A percentile compares a stretch with the other conserved stretches of the same genome.
These are phyloP conservation scores for Patiria pectinifera DNA, from an alignment of 53 echinoderm and acorn worm species.

Conservation along the genomic window DNA sequence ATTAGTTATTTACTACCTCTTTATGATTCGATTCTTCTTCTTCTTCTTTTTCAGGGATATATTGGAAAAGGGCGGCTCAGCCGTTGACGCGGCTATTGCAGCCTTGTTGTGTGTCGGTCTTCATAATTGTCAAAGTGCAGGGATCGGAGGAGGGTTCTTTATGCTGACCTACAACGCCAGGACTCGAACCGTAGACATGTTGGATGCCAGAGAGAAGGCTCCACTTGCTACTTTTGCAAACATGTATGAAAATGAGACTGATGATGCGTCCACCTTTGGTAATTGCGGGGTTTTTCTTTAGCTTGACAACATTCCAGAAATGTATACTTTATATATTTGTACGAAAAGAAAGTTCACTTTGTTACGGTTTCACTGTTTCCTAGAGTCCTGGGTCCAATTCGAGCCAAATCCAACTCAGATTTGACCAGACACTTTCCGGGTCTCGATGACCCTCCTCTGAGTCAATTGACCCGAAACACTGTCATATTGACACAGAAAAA, in stretches of 20 bases:
- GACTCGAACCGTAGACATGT: slow-evolving; percentile 10
- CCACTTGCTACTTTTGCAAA: slow-evolving; percentile 67
- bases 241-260: slow-evolving; percentile 66
- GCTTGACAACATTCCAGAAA: too few species aligned
- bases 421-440: too few species aligned
- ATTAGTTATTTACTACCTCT: too few species aligned
- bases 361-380: too few species aligned
- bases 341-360: too few species aligned
- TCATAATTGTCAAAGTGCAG: slow-evolving; percentile 67
- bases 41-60: slow-evolving; percentile 70
- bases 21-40: too few species aligned
- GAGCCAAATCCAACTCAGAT: too few species aligned
- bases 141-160: slow-evolving; percentile 23
- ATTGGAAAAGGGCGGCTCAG: slow-evolving; percentile 61
- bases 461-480: too few species aligned
- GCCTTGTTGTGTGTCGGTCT: slow-evolving; percentile 83
- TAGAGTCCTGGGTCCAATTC: too few species aligned
- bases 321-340: too few species aligned
- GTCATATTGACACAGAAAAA: too few species aligned
- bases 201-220: slow-evolving; percentile 78
- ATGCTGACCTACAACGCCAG: slow-evolving; percentile 63
- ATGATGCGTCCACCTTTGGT: slow-evolving; percentile 23
- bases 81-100: slow-evolving; percentile 84
- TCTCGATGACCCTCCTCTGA: too few species aligned
- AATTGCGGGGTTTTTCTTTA: neutral